phyloP scores from a whole-genome alignment of 2,113 vertebrate species.

The Neoarius graeffei region DNA sequence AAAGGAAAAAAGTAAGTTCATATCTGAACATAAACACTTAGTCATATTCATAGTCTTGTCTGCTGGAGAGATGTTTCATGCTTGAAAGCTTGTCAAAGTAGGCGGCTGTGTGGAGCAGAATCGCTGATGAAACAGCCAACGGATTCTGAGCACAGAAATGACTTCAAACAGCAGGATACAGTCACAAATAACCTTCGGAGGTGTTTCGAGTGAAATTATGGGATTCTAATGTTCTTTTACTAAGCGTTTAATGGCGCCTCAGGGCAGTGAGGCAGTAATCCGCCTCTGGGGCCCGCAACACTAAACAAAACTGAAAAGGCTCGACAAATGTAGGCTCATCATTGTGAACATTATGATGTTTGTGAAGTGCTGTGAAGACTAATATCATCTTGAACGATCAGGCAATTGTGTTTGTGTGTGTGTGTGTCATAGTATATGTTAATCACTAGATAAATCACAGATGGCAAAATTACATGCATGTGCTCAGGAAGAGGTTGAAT shows the following conservation, averaged over 20 bases:
- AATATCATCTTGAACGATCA: neutral
- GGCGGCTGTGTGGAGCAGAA: neutral
- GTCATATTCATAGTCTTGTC: neutral
- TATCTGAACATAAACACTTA: neutral
- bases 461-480: neutral
- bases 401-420: neutral
- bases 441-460: neutral
- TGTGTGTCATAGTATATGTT: neutral
- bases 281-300: neutral
- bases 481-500: neutral
- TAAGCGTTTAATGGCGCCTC: slow-evolving; percentile 18
- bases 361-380: neutral
- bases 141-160: slow-evolving; percentile 2
- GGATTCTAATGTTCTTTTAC: slow-evolving; percentile 22
- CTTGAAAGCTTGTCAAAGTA: slow-evolving; percentile 8
- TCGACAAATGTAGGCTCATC: neutral
- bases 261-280: slow-evolving; percentile 16
- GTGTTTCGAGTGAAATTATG: slow-evolving; percentile 10
- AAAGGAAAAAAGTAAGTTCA: neutral
- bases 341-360: neutral
- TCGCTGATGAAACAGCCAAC: neutral
- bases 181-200: slow-evolving; percentile 6
- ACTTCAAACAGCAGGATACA: slow-evolving; percentile 6
- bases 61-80: neutral
- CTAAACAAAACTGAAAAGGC: neutral